Percentiles rank a stretch among this genome's conserved stretches.
These are phyloP conservation scores for Drosophila orena DNA, from an alignment of 1,140 invertebrate genomes.

Conservation along the genomic window DNA sequence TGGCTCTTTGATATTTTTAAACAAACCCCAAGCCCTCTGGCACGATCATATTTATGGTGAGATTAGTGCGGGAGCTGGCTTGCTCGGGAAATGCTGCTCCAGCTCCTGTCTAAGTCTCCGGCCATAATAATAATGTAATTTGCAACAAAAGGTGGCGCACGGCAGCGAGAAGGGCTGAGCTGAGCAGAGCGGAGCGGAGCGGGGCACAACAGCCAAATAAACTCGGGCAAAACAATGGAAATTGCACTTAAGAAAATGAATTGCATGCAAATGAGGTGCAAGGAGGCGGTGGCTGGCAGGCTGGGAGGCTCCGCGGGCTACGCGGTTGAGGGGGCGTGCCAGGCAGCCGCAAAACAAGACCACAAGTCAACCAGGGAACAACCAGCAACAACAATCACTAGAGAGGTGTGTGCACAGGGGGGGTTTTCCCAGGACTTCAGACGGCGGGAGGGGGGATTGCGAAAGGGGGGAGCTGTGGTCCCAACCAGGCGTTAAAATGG, in stretches of 20 bases:
- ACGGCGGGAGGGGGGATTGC: neutral
- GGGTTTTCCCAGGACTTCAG: slow-evolving; percentile 9
- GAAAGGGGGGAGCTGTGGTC: slow-evolving; percentile 21
- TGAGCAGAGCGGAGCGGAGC: neutral
- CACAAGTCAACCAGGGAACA: slow-evolving; percentile 76
- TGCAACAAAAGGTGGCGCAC: slow-evolving; percentile 63
- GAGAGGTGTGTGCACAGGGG: slow-evolving; percentile 32
- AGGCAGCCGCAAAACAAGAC: slow-evolving; percentile 65
- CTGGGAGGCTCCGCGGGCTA: neutral
- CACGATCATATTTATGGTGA: slow-evolving; percentile 39
- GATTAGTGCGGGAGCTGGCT: slow-evolving; percentile 39
- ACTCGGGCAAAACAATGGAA: slow-evolving; percentile 73
- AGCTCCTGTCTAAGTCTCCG: slow-evolving; percentile 26
- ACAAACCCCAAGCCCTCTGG: slow-evolving; percentile 8
- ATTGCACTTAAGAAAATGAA: slow-evolving; percentile 84
- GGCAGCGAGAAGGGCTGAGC: slow-evolving; percentile 17
- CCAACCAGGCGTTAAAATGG: slow-evolving; percentile 67
- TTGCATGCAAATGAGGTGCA: slow-evolving; percentile 78
- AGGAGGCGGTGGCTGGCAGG: slow-evolving; percentile 13
- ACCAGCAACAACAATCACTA: slow-evolving; percentile 45
- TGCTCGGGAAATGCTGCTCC: slow-evolving; percentile 5
- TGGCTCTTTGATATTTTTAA: slow-evolving; percentile 36
- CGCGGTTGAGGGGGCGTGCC: slow-evolving; percentile 10
- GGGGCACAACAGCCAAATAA: slow-evolving; percentile 55
- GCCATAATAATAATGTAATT: slow-evolving; percentile 74